Conservation (phyloP, 2,797 vertebrate species). For the Coreius guichenoti region DNA sequence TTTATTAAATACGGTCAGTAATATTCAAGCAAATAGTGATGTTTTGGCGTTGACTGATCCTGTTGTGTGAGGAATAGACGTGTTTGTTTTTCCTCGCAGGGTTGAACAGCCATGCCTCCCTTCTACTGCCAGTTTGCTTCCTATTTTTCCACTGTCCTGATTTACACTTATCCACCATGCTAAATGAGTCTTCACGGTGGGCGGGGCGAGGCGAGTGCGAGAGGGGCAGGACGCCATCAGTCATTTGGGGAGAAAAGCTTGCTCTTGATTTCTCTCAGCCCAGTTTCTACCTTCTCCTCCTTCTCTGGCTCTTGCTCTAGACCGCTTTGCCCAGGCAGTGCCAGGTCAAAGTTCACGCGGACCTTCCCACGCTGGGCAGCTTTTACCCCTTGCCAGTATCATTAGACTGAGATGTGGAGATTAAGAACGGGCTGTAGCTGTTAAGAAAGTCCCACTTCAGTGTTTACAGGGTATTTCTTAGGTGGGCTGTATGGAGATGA, state of each 20-base stretch:
- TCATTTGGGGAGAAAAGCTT: conserved; percentile 61
- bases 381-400: conserved; percentile 78
- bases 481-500: conserved; percentile 26
- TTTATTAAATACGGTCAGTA: background rate
- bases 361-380: conserved; percentile 75
- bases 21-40: background rate
- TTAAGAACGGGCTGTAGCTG: conserved; percentile 70
- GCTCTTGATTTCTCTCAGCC: conserved; percentile 60
- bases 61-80: conserved; percentile 43
- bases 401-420: conserved; percentile 72
- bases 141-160: conserved; percentile 43
- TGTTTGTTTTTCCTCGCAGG: conserved; percentile 29
- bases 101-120: conserved; percentile 28
- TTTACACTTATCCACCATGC: conserved; percentile 45
- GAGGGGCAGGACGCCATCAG: conserved; percentile 48
- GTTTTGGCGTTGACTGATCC: background rate
- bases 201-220: conserved; percentile 33
- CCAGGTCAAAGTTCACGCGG: conserved; percentile 72
- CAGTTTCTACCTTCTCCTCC: conserved; percentile 52
- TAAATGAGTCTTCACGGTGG: conserved; percentile 52
- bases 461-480: conserved; percentile 39
- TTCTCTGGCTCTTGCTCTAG: conserved; percentile 59
- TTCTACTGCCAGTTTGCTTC: conserved; percentile 49
- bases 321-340: conserved; percentile 66
- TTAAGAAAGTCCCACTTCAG: conserved; percentile 67